phyloP scores from a whole-genome alignment of 2,797 vertebrate species.

The Triplophysa yarkandensis region DNA sequence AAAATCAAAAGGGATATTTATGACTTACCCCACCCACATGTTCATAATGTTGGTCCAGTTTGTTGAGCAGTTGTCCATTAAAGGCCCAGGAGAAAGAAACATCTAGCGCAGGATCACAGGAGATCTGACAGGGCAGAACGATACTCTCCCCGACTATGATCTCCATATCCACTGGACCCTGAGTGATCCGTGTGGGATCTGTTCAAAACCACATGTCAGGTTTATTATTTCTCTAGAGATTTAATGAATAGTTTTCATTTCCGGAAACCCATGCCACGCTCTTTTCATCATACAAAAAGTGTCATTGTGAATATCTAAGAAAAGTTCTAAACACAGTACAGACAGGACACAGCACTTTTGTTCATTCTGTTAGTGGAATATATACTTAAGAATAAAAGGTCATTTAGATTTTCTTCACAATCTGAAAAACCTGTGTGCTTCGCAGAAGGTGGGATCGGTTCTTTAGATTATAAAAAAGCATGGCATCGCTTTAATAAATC shows the following conservation, averaged over 20 bases:
- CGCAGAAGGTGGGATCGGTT: too few species aligned
- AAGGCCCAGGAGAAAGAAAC: slow-evolving; percentile 94
- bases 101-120: slow-evolving; percentile 87
- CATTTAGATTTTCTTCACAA: too few species aligned
- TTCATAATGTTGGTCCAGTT: slow-evolving; percentile 88
- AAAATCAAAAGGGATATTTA: not conserved
- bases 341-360: too few species aligned
- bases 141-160: slow-evolving; percentile 94
- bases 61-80: slow-evolving; percentile 85
- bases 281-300: not conserved
- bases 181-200: slow-evolving; percentile 90
- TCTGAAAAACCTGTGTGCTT: too few species aligned
- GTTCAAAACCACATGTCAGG: slow-evolving; percentile 46
- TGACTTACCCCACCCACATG: slow-evolving; percentile 91
- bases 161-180: slow-evolving; percentile 90
- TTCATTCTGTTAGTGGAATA: not conserved
- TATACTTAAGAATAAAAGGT: too few species aligned
- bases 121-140: slow-evolving; percentile 90
- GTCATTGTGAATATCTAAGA: not conserved
- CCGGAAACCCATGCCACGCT: not conserved
- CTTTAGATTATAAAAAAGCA: too few species aligned
- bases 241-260: slow-evolving; percentile 14
- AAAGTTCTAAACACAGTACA: not conserved
- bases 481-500: too few species aligned
- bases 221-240: slow-evolving; percentile 18